These are phyloP conservation scores for Imbricaverruca yamaguchii DNA, from an alignment of 2,888 invertebrate species.

Conservation along the genomic window DNA sequence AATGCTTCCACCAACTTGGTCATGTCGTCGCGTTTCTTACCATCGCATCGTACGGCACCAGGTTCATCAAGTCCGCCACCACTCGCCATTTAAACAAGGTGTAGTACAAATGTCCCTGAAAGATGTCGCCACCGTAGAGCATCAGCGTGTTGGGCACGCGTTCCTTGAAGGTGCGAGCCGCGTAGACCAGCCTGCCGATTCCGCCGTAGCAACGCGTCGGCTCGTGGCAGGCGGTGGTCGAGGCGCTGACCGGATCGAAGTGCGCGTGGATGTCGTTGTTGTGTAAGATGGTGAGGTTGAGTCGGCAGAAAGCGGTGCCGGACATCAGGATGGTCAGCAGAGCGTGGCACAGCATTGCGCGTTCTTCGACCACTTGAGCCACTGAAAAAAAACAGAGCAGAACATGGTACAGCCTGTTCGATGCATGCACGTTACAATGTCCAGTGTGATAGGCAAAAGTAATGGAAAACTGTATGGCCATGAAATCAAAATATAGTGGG, in stretches of 20 bases:
- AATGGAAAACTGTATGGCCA: too few species aligned
- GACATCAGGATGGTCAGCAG: background rate
- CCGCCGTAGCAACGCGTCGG: background rate
- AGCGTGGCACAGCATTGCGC: background rate
- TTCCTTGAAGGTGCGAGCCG: background rate
- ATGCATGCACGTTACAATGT: too few species aligned
- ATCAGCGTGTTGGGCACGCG: background rate
- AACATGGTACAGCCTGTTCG: too few species aligned
- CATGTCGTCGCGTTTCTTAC: background rate
- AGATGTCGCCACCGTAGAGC: slow-evolving; percentile 11
- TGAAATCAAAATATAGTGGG: too few species aligned
- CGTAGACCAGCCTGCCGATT: background rate
- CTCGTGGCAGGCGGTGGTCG: background rate
- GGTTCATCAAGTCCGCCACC: background rate
- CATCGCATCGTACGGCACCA: background rate
- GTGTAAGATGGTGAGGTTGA: background rate
- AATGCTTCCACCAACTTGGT: background rate
- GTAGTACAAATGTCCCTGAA: background rate
- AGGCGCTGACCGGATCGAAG: background rate
- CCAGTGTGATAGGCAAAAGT: too few species aligned
- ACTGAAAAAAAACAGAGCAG: too few species aligned
- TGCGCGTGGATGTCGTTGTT: background rate
- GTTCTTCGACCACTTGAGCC: too few species aligned
- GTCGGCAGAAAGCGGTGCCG: background rate
- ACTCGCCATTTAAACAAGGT: background rate